Evolutionary conservation across 2,113 vertebrate species (phyloP).

Genomic region (Hippolais icterina): DNA sequence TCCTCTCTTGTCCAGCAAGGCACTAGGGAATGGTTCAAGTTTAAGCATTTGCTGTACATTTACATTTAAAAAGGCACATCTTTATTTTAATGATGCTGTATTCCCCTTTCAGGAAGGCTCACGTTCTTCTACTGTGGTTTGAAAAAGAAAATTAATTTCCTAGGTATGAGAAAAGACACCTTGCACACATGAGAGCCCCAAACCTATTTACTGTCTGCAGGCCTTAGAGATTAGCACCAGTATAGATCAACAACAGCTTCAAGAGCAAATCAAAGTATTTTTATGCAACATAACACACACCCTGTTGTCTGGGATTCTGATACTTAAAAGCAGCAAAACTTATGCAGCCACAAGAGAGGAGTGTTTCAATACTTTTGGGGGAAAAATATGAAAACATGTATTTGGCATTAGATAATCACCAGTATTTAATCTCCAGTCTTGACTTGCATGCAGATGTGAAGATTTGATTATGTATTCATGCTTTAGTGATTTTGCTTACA

Average conservation of each 20-base stretch:
- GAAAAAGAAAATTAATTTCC: background rate
- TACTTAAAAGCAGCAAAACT: background rate
- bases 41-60: conserved; percentile 79
- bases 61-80: conserved; percentile 78
- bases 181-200: background rate
- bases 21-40: conserved; percentile 93
- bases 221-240: conserved; percentile 50
- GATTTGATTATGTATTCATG: conserved; percentile 41
- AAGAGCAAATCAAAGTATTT: background rate
- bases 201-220: background rate
- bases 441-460: conserved; percentile 45
- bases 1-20: conserved; percentile 81
- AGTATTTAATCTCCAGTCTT: conserved; percentile 39
- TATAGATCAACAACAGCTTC: conserved; percentile 1
- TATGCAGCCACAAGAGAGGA: background rate
- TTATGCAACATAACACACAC: background rate
- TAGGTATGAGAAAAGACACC: conserved; percentile 19
- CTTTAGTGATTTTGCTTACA: conserved; percentile 50
- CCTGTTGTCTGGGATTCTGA: background rate
- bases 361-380: background rate
- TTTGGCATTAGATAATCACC: conserved; percentile 4
- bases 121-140: background rate
- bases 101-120: conserved; percentile 36
- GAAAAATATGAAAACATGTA: background rate
- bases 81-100: conserved; percentile 73